These are phyloP conservation scores for Aromia moschata DNA, from an alignment of 2,888 invertebrate genomes.

Conservation along the genomic window DNA sequence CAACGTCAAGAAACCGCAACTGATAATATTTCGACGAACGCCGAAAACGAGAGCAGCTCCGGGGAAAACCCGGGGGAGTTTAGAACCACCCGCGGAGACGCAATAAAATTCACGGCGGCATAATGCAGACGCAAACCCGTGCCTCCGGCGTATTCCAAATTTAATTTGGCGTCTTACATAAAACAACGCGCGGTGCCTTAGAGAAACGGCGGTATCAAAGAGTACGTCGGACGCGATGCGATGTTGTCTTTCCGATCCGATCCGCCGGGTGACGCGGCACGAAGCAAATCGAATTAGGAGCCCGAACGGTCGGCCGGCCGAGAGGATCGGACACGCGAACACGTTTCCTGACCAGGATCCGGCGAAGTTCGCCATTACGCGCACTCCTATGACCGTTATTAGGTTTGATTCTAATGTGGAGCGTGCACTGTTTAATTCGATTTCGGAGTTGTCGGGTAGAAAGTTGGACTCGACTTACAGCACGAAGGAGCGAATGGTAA, in stretches of 20 bases:
- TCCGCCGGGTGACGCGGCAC: conserved; percentile 55
- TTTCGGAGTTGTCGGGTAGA: conserved; percentile 25
- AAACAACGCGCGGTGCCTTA: conserved; percentile 56
- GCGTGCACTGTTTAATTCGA: conserved; percentile 34
- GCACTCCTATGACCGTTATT: conserved; percentile 32
- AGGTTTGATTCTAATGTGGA: conserved; percentile 35
- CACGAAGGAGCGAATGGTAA: not conserved
- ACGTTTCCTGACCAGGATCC: conserved; percentile 33
- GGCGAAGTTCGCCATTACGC: conserved; percentile 28
- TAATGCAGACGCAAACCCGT: conserved; percentile 26
- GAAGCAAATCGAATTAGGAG: conserved; percentile 58
- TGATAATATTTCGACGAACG: not conserved
- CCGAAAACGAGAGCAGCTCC: not conserved
- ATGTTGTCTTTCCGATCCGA: conserved; percentile 60
- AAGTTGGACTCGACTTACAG: not conserved
- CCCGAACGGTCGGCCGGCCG: conserved; percentile 48
- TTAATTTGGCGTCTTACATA: conserved; percentile 55
- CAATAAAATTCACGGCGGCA: conserved; percentile 23
- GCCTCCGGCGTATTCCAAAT: conserved; percentile 52
- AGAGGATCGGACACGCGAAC: conserved; percentile 44
- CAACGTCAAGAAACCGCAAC: too few species aligned
- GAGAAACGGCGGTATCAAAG: conserved; percentile 54
- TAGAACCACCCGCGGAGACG: not conserved
- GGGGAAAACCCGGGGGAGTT: not conserved
- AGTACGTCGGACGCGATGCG: conserved; percentile 49